These are phyloP conservation scores for Lepus townsendii DNA, from an alignment of 2,797 vertebrate species.

Conservation along the genomic window DNA sequence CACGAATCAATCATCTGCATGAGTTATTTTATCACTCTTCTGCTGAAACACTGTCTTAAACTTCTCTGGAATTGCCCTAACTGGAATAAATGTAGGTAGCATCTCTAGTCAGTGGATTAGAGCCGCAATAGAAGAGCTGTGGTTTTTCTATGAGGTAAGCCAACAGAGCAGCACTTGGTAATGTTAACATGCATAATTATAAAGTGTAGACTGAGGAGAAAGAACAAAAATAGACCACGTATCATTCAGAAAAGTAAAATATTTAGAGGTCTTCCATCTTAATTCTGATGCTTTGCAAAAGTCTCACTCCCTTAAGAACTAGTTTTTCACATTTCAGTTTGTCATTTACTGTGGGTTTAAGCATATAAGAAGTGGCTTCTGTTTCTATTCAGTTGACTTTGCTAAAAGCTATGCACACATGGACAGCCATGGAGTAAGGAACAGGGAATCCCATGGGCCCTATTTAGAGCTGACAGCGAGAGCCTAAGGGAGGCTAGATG, in stretches of 20 bases:
- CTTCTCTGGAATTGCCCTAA: not conserved
- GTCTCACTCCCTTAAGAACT: not conserved
- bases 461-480: not conserved
- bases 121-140: not conserved
- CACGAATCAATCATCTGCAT: not conserved
- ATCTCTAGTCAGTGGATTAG: not conserved
- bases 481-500: not conserved
- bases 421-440: accelerated
- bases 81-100: not conserved
- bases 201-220: not conserved
- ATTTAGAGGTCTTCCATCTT: not conserved
- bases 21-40: not conserved
- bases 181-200: not conserved
- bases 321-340: not conserved
- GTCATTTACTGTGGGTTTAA: not conserved
- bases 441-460: not conserved
- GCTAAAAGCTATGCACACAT: not conserved
- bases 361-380: not conserved
- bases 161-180: not conserved
- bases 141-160: not conserved
- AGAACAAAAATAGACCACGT: not conserved
- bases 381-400: not conserved
- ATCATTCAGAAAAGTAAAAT: not conserved
- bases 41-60: not conserved
- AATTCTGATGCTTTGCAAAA: not conserved